A percentile compares a stretch with the other conserved stretches of the same genome.
These are phyloP conservation scores for Apogon talboti DNA, from an alignment of 2,797 vertebrate genomes.

Conservation along the genomic window DNA sequence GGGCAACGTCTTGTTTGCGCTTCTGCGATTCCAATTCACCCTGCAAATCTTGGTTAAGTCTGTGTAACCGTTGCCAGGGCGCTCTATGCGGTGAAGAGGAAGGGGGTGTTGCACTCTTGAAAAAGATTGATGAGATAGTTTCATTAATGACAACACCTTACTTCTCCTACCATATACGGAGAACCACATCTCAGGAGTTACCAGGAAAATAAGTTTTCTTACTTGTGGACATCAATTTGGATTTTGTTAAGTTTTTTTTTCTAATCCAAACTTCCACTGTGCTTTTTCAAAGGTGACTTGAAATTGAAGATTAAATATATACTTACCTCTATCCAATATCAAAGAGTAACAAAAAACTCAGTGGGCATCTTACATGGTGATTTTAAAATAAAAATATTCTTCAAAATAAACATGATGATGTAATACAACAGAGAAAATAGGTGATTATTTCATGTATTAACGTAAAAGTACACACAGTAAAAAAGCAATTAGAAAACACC, in stretches of 20 bases:
- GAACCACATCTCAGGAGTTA: constrained; percentile 93
- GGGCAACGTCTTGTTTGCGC: constrained; percentile 90
- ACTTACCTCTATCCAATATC: neutral
- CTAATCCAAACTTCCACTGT: constrained; percentile 79
- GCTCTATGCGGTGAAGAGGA: constrained; percentile 86
- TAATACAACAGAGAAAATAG: constrained; percentile 12
- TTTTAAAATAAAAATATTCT: constrained; percentile 1
- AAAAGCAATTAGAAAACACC: constrained; percentile 77
- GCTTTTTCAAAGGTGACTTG: constrained; percentile 80
- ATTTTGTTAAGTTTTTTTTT: constrained; percentile 32
- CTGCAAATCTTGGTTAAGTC: constrained; percentile 93
- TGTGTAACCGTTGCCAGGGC: constrained; percentile 92
- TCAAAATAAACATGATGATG: constrained; percentile 8
- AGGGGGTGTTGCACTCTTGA: constrained; percentile 92
- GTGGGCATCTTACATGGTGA: constrained; percentile 7
- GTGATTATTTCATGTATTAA: neutral
- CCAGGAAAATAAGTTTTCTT: constrained; percentile 54
- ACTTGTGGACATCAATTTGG: constrained; percentile 26
- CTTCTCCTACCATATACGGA: constrained; percentile 79
- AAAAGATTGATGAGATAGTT: constrained; percentile 94
- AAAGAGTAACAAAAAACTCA: constrained; percentile 15
- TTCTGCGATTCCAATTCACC: constrained; percentile 91
- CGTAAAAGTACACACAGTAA: constrained; percentile 59
- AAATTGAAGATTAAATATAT: constrained; percentile 35
- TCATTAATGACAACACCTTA: constrained; percentile 90